Evolutionary conservation across 2,113 vertebrate species (phyloP).

Genomic region (Prinia subflava): DNA sequence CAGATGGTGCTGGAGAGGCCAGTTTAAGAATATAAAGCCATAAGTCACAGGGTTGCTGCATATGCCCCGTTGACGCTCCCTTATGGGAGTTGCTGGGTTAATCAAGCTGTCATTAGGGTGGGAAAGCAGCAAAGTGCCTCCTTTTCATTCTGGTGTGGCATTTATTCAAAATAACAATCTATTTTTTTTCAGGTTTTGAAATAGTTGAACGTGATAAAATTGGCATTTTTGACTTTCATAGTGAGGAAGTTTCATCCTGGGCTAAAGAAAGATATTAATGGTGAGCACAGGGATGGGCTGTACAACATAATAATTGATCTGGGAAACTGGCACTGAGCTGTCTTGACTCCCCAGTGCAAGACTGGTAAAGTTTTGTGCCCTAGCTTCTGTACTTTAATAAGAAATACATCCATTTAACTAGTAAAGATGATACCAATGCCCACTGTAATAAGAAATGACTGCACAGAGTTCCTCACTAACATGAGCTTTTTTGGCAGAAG

Average conservation of each 20-base stretch:
- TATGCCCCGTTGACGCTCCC: not conserved
- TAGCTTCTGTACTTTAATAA: not conserved
- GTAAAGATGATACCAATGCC: not conserved
- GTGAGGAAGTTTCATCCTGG: not conserved
- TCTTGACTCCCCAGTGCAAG: not conserved
- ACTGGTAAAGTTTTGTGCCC: not conserved
- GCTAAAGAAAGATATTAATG: not conserved
- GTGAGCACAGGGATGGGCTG: not conserved
- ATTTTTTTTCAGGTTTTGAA: not conserved
- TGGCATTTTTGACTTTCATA: not conserved
- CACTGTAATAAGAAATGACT: not conserved
- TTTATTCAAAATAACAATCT: not conserved
- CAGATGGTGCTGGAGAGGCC: slow-evolving; percentile 69
- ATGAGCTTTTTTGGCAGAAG: not conserved
- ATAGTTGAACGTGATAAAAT: not conserved
- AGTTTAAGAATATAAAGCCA: slow-evolving; percentile 72
- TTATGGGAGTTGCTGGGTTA: slow-evolving; percentile 9
- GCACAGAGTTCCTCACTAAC: not conserved
- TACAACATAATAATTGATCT: not conserved
- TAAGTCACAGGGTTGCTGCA: slow-evolving; percentile 63
- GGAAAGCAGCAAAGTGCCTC: not conserved
- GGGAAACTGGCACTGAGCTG: not conserved
- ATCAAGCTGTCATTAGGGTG: slow-evolving; percentile 19
- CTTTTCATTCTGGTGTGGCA: not conserved
- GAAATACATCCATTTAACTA: not conserved